Percentiles rank a stretch among this genome's conserved stretches.
These are phyloP conservation scores for Nematostella vectensis DNA, from an alignment of 92 coral and sea anemone genomes.

Conservation along the genomic window DNA sequence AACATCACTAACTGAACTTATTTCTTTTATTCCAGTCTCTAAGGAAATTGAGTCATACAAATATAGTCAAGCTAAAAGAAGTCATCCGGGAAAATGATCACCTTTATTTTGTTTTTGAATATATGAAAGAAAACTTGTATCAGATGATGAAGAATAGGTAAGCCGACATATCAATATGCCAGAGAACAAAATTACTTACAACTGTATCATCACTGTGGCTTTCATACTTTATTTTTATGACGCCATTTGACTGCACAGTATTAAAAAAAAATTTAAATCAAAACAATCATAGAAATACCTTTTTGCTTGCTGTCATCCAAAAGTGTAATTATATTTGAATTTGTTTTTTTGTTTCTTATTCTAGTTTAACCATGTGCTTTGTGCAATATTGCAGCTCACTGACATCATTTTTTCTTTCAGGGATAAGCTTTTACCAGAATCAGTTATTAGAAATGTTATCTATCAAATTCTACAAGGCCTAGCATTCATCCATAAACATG, in stretches of 20 bases:
- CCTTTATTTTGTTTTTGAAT: slow-evolving; percentile 90
- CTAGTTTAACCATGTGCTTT: no score
- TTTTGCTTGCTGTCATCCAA: no score
- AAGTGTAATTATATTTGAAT: no score
- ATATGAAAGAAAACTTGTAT: slow-evolving; percentile 91
- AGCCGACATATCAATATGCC: not conserved
- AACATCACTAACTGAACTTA: not conserved
- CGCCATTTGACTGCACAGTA: no score
- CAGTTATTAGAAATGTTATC: slow-evolving; percentile 81
- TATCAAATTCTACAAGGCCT: slow-evolving; percentile 93
- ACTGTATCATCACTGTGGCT: no score
- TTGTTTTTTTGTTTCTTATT: no score
- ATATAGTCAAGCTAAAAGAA: slow-evolving; percentile 91
- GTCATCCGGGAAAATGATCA: slow-evolving; percentile 93
- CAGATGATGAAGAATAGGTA: slow-evolving; percentile 97
- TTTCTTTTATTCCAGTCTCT: slow-evolving; percentile 60
- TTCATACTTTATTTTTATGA: no score
- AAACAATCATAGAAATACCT: no score
- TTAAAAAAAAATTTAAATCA: no score
- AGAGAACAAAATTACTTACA: no score
- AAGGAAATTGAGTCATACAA: slow-evolving; percentile 86
- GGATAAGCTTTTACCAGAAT: slow-evolving; percentile 84
- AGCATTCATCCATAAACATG: slow-evolving; percentile 93
- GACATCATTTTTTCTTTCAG: no score
- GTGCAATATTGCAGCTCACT: no score